A percentile compares a stretch with the other conserved stretches of the same genome.
Evolutionary conservation across 2,888 invertebrate species (phyloP).

Genomic region (Syrphus vitripennis): DNA sequence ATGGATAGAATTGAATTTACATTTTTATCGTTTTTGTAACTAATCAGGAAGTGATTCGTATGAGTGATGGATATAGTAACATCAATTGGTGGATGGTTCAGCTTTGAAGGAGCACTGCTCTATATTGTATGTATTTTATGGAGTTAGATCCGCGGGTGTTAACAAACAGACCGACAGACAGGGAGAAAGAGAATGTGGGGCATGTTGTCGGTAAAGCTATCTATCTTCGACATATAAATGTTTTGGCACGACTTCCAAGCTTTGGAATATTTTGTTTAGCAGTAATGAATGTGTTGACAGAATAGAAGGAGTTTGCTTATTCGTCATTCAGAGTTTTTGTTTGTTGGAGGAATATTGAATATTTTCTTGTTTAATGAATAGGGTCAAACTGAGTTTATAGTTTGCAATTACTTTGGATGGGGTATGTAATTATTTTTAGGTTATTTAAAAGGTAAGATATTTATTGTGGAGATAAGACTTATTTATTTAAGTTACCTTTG

Average conservation of each 20-base stretch:
- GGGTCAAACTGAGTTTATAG: neutral
- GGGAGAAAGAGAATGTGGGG: conserved; percentile 9
- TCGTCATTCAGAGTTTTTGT: neutral
- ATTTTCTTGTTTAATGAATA: neutral
- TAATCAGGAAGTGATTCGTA: conserved; percentile 71
- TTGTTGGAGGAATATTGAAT: neutral
- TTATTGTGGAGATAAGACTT: too few species aligned
- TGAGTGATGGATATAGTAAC: conserved; percentile 66
- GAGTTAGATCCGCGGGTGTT: neutral
- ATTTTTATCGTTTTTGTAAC: conserved; percentile 65
- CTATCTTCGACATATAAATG: neutral
- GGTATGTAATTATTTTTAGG: neutral
- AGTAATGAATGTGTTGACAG: neutral
- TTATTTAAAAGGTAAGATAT: neutral
- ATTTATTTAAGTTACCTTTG: too few species aligned
- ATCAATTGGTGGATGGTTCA: conserved; percentile 50
- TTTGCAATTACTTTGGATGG: neutral
- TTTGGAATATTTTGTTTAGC: neutral
- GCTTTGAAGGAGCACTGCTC: neutral
- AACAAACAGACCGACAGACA: too few species aligned
- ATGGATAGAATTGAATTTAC: conserved; percentile 60
- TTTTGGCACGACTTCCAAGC: conserved; percentile 14
- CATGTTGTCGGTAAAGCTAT: neutral
- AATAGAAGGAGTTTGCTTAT: neutral
- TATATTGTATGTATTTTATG: neutral